Evolutionary conservation across 2,888 invertebrate genomes (phyloP).

Genomic region (Hecatera dysodea): DNA sequence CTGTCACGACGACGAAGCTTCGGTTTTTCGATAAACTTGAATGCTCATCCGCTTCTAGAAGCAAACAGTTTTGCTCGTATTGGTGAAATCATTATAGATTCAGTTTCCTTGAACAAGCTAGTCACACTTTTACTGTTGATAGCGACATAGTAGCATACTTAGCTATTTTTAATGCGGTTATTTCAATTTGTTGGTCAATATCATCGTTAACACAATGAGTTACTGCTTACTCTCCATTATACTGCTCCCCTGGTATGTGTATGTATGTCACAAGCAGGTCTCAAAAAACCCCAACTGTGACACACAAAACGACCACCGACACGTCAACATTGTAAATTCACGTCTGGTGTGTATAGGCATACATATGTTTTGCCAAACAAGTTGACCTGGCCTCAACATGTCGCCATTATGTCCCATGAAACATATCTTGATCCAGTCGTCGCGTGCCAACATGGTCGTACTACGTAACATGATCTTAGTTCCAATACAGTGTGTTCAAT

Average conservation of each 20-base stretch:
- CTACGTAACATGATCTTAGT: neutral
- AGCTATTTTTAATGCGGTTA: no score
- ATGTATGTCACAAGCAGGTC: neutral
- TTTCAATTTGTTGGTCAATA: no score
- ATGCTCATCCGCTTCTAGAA: no score
- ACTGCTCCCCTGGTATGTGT: neutral
- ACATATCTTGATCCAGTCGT: constrained; percentile 22
- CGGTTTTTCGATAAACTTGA: no score
- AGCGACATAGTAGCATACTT: no score
- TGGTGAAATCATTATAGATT: no score
- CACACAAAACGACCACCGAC: neutral
- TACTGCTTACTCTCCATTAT: neutral
- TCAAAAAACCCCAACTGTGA: neutral
- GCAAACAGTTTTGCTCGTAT: no score
- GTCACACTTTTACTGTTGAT: no score
- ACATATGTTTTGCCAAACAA: constrained; percentile 19
- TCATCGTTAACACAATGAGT: neutral
- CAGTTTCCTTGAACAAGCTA: no score
- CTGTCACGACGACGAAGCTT: no score
- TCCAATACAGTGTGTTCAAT: neutral
- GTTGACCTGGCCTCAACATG: constrained; percentile 32
- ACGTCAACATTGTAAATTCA: constrained; percentile 8
- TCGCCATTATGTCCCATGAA: constrained; percentile 27
- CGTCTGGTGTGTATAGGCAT: neutral
- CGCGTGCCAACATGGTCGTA: constrained; percentile 33